A percentile compares a stretch with the other conserved stretches of the same genome.
Evolutionary conservation across 2,797 vertebrate genomes (phyloP).

Genomic region (Channa striata): DNA sequence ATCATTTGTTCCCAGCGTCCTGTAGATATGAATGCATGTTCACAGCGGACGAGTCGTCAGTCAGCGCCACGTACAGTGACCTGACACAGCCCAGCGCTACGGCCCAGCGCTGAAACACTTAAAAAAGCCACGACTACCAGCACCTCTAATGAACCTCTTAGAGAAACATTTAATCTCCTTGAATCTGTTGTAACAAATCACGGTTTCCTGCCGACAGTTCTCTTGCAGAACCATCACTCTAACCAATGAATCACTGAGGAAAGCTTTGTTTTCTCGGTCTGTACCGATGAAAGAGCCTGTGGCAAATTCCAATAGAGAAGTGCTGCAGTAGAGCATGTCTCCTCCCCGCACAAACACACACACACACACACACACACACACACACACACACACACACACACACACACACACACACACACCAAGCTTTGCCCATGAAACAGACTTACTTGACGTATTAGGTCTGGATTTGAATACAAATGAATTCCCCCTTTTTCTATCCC

Average conservation of each 20-base stretch:
- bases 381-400: conserved; percentile 13
- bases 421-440: conserved; percentile 62
- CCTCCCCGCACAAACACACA: conserved; percentile 19
- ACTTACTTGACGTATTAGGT: conserved; percentile 72
- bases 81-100: background rate
- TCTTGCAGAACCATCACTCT: background rate
- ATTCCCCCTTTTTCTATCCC: conserved; percentile 30
- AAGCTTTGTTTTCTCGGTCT: conserved; percentile 32
- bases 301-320: conserved; percentile 22
- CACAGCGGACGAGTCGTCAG: background rate
- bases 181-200: conserved; percentile 4
- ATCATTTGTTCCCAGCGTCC: background rate
- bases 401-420: conserved; percentile 12
- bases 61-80: background rate
- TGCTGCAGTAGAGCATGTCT: conserved; percentile 56
- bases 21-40: conserved; percentile 20
- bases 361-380: conserved; percentile 2
- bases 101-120: background rate
- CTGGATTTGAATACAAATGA: conserved; percentile 80
- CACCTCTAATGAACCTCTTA: background rate
- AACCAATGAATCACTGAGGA: conserved; percentile 16
- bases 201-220: background rate
- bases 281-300: conserved; percentile 38
- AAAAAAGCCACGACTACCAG: background rate
- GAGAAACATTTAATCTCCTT: background rate